phyloP scores from a whole-genome alignment of 2,888 invertebrate species.

The Drosophila rellima region DNA sequence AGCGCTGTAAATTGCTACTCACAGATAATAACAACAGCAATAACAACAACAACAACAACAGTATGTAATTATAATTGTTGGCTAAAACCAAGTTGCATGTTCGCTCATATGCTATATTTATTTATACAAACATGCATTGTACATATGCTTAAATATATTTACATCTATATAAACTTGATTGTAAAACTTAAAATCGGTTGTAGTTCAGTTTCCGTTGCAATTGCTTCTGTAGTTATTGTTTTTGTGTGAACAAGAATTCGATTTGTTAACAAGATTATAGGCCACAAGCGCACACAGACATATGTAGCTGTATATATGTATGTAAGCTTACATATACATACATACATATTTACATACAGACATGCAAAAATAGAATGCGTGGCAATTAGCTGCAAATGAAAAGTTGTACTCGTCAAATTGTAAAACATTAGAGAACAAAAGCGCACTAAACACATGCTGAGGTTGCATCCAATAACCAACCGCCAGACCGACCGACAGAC shows the following conservation, averaged over 20 bases:
- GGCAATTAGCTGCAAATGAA: conserved; percentile 68
- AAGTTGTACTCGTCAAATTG: conserved; percentile 61
- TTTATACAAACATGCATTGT: conserved; percentile 10
- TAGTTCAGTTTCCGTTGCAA: conserved; percentile 9
- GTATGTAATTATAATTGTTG: conserved; percentile 59
- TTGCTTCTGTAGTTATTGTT: conserved; percentile 42
- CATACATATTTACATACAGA: not conserved
- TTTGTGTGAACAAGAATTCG: conserved; percentile 86
- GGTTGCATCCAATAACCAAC: conserved; percentile 26
- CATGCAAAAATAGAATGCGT: conserved; percentile 59
- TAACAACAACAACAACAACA: conserved; percentile 42
- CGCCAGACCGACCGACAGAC: not conserved
- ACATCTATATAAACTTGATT: conserved; percentile 6
- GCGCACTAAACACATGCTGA: conserved; percentile 60
- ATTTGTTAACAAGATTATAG: conserved; percentile 86
- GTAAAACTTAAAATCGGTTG: conserved; percentile 12
- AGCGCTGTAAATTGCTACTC: conserved; percentile 76
- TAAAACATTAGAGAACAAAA: conserved; percentile 74
- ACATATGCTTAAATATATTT: not conserved
- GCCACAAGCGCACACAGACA: conserved; percentile 35
- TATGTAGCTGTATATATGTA: not conserved
- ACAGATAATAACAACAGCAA: conserved; percentile 69
- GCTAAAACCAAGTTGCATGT: conserved; percentile 74
- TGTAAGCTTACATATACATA: too few relatives aligned
- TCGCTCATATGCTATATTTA: conserved; percentile 26